Conservation (phyloP, 2,797 vertebrate genomes). For the Caiman crocodilus region DNA sequence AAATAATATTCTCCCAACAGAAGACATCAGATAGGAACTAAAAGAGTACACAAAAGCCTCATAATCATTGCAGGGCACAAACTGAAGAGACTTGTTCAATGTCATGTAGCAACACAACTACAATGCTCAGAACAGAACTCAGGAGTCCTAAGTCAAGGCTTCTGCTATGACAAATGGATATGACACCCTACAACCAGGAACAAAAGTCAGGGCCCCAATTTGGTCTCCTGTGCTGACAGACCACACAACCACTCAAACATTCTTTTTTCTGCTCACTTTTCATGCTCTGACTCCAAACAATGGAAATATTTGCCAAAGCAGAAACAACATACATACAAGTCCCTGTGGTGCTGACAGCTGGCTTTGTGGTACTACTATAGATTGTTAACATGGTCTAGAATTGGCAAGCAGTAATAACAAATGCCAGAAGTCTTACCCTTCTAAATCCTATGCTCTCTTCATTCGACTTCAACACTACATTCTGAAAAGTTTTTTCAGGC, state of each 20-base stretch:
- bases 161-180: background rate
- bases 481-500: background rate
- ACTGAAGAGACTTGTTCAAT: background rate
- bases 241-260: background rate
- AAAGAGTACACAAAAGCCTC: background rate
- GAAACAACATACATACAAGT: background rate
- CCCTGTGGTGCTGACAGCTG: fast-evolving
- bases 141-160: background rate
- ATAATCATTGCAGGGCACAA: background rate
- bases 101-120: background rate
- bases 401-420: background rate
- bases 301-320: background rate
- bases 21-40: background rate
- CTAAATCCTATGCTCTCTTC: fast-evolving
- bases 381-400: background rate
- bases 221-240: fast-evolving
- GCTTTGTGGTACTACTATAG: background rate
- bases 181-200: background rate
- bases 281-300: background rate
- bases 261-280: background rate
- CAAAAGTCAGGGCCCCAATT: fast-evolving
- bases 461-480: background rate
- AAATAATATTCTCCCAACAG: background rate
- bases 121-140: background rate
- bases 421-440: background rate